Conservation (phyloP, 2,113 vertebrate species). For the Ptychochromis oligacanthus region DNA sequence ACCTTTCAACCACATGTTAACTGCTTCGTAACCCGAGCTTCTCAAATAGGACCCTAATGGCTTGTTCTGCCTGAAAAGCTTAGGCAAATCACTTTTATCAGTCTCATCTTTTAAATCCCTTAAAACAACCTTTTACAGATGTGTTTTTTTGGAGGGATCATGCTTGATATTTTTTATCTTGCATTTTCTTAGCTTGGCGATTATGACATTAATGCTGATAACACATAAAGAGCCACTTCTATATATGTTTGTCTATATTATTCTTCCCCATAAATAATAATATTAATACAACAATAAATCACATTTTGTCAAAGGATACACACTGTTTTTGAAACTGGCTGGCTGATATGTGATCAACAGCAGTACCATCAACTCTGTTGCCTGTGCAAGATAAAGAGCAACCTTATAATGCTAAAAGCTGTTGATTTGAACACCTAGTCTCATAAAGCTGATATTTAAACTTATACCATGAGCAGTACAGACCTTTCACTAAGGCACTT, state of each 20-base stretch:
- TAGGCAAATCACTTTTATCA: conserved; percentile 28
- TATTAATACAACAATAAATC: neutral
- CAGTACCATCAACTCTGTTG: neutral
- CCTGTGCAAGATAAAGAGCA: neutral
- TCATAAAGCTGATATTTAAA: neutral
- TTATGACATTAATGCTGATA: neutral
- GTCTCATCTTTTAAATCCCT: conserved; percentile 20
- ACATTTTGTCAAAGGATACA: neutral
- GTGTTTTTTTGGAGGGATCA: conserved; percentile 19
- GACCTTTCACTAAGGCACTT: neutral
- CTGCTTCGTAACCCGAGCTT: conserved; percentile 33
- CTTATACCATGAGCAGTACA: neutral
- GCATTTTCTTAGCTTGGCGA: neutral
- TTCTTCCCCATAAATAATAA: neutral
- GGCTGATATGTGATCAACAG: neutral
- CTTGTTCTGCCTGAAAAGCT: conserved; percentile 16
- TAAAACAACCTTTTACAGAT: conserved; percentile 22
- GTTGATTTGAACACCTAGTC: neutral
- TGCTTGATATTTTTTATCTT: neutral
- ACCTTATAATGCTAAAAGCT: neutral
- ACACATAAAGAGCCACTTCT: neutral
- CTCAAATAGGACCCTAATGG: conserved; percentile 33
- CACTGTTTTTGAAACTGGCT: neutral
- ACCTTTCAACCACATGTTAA: conserved; percentile 37
- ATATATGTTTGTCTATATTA: neutral